Evolutionary conservation across 2,888 invertebrate species (phyloP).

Genomic region (Lycocerus yunnanus): DNA sequence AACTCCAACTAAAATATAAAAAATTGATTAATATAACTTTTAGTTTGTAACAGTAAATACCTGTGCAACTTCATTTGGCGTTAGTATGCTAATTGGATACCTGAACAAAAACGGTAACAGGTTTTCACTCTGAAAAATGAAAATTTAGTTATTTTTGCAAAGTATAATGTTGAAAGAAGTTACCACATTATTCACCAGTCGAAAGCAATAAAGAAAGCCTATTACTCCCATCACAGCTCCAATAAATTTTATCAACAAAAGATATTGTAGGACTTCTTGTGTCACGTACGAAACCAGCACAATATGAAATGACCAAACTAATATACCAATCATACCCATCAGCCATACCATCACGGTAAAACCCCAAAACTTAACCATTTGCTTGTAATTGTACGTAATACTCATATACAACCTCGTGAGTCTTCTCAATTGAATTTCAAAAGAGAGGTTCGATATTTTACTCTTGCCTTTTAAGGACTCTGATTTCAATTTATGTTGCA

Average conservation of each 20-base stretch:
- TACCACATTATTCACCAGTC: not conserved
- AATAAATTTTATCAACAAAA: not conserved
- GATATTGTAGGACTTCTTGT: not conserved
- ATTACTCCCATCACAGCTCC: not conserved
- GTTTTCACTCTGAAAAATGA: constrained; percentile 40
- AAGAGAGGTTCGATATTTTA: not conserved
- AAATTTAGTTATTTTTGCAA: too few species aligned
- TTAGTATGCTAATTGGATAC: constrained; percentile 43
- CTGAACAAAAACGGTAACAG: constrained; percentile 40
- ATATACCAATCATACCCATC: not conserved
- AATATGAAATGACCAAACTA: not conserved
- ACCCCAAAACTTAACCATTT: not conserved
- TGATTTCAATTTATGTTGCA: too few species aligned
- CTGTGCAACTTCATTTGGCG: constrained; percentile 39
- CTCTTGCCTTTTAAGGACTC: not conserved
- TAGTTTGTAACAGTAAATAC: constrained; percentile 23
- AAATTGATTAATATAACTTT: not conserved
- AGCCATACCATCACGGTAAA: not conserved
- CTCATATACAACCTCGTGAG: not conserved
- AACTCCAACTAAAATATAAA: constrained; percentile 40
- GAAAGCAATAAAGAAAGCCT: not conserved
- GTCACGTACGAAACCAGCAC: not conserved
- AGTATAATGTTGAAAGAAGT: too few species aligned
- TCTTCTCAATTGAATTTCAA: not conserved
- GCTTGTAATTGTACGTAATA: not conserved